Evolutionary conservation across 2,888 invertebrate species (phyloP).

Genomic region (Rhynchonema sp.): DNA sequence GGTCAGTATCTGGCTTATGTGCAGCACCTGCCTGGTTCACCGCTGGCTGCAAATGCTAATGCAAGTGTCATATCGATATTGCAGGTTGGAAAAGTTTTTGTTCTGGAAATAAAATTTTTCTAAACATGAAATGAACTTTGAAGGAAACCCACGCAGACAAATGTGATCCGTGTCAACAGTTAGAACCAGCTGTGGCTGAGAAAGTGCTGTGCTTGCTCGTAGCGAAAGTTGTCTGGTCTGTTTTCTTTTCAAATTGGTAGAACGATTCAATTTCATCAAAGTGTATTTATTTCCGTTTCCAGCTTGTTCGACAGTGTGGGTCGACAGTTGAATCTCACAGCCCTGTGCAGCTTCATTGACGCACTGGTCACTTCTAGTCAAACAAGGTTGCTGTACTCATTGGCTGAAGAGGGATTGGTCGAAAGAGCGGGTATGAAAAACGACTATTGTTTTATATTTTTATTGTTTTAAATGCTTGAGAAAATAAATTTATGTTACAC

Average conservation of each 20-base stretch:
- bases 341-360: conserved; percentile 58
- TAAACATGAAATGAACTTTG: too few relatives aligned
- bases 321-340: conserved; percentile 59
- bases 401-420: conserved; percentile 7
- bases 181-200: conserved; percentile 11
- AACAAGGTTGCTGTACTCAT: conserved; percentile 42
- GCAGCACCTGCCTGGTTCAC: not conserved
- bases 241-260: not conserved
- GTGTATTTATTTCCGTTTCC: conserved; percentile 5
- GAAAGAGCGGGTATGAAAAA: not conserved
- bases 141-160: not conserved
- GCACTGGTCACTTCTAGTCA: conserved; percentile 69
- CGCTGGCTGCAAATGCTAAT: not conserved
- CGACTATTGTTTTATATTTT: too few relatives aligned
- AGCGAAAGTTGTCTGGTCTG: conserved; percentile 57
- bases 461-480: too few relatives aligned
- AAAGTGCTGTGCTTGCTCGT: conserved; percentile 72
- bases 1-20: not conserved
- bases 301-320: conserved; percentile 71
- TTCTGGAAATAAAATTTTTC: too few relatives aligned
- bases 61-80: not conserved
- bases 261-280: too few relatives aligned
- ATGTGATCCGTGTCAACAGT: not conserved
- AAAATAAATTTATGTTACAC: too few relatives aligned
- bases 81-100: not conserved